Evolutionary conservation across 2,888 invertebrate genomes (phyloP), one percentile per base, ranked within the genome.

Genomic region (Rhagonycha lutea): DNA sequence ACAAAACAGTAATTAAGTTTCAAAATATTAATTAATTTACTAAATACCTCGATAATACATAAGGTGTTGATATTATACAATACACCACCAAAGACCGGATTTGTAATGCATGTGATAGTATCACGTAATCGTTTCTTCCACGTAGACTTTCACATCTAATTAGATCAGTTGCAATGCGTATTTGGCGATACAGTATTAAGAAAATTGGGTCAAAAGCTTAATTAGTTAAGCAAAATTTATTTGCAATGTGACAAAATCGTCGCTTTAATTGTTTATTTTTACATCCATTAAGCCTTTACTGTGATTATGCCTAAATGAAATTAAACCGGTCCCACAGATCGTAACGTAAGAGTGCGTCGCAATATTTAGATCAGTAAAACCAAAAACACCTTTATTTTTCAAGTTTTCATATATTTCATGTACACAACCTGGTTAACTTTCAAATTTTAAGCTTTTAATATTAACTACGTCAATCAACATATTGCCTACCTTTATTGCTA

Each of bases 111-210:
- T 65, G 63, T 72, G 61, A 71, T 72, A 68, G 72, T 62, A 68
- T 75, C 72, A 75, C 72, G 76, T 73, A 73, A 73, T 72, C 60
- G 68, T 47, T 67, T 61, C 70, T 73, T 76, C 68, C 73, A 70
- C 73, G 75, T 63, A 68, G 68, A 76, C 76, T 76, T 76, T 76
- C 76, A 76, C 76, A 76, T 67, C 72, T 70, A 73, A 76, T 67
- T 70, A 70, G 76, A 76, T 76, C 73, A 70, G 26, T 61, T 60
- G 26, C 62, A 47, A 28, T 73, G 70, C 73, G 69, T 75, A 76
- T 76, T 73, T 73, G 72, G 70, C 63, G 73, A 76, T 72, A 67
- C 72, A 72, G 65, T 60, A 29, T 75, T 29, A 24, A 72, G 68
- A 69, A 75, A 74, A 74, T 69, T 14, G 32, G 62, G 62, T 69